Evolutionary conservation across 2,113 vertebrate genomes (phyloP).

Genomic region (Brachyhypopomus occidentalis): DNA sequence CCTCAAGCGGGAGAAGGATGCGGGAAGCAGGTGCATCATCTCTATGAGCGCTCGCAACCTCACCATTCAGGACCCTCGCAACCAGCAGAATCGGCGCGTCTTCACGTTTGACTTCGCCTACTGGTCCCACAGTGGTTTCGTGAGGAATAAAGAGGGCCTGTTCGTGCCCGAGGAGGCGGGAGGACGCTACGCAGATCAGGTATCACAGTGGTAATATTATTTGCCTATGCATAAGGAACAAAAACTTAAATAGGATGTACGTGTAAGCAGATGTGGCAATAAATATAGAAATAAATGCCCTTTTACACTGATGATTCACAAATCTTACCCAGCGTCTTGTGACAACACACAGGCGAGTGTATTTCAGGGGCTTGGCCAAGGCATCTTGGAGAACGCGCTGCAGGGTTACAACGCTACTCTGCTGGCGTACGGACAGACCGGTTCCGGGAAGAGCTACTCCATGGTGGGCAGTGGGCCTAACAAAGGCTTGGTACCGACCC

Average conservation of each 20-base stretch:
- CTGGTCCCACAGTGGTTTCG: slow-evolving; percentile 79
- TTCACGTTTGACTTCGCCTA: slow-evolving; percentile 80
- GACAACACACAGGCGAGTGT: slow-evolving; percentile 68
- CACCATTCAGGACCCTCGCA: slow-evolving; percentile 73
- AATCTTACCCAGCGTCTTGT: too few species aligned
- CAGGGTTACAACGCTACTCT: slow-evolving; percentile 83
- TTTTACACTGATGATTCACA: too few species aligned
- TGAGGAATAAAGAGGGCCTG: slow-evolving; percentile 65
- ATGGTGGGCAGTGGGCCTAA: slow-evolving; percentile 82
- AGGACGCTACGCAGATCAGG: slow-evolving; percentile 80
- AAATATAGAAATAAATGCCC: not conserved
- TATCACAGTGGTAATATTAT: slow-evolving; percentile 52
- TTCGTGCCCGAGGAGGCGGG: slow-evolving; percentile 72
- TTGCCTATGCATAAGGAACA: too few species aligned
- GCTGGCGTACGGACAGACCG: slow-evolving; percentile 80
- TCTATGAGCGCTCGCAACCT: slow-evolving; percentile 76
- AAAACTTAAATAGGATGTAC: too few species aligned
- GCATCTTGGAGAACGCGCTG: slow-evolving; percentile 76
- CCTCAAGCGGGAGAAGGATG: slow-evolving; percentile 73
- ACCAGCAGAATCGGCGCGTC: slow-evolving; percentile 65
- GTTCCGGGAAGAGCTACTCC: slow-evolving; percentile 86
- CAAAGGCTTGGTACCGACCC: slow-evolving; percentile 80
- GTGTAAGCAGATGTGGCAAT: too few species aligned
- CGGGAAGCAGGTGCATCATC: slow-evolving; percentile 75
- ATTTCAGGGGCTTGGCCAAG: slow-evolving; percentile 78